Conservation (phyloP, 2,113 vertebrate species). For the Ia io region DNA sequence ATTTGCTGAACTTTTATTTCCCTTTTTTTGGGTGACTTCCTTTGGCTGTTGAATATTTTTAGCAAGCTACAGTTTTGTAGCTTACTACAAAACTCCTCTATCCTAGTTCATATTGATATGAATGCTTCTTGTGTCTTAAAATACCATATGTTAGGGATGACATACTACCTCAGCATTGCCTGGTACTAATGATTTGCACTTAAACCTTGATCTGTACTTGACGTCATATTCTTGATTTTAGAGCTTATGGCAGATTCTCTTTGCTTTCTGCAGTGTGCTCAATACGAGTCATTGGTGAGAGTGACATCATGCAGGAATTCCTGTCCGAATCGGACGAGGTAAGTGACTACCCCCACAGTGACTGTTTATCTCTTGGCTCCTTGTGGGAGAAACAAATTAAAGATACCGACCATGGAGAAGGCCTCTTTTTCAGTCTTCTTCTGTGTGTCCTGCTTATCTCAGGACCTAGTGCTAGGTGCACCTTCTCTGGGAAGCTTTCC, state of each 20-base stretch:
- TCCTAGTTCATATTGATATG: not conserved
- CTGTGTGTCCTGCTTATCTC: not conserved
- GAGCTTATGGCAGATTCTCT: conserved; percentile 10
- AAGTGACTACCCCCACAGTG: not conserved
- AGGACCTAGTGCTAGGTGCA: not conserved
- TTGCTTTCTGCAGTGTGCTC: conserved; percentile 89
- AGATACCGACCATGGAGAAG: not conserved
- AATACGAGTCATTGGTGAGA: conserved; percentile 95
- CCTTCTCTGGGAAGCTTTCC: conserved; percentile 2
- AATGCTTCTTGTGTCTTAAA: conserved; percentile 8
- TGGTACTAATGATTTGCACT: not conserved
- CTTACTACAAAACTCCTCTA: too few relatives aligned
- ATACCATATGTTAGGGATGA: not conserved
- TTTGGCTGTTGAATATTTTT: conserved; percentile 41
- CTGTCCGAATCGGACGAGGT: conserved; percentile 98
- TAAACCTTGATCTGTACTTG: not conserved
- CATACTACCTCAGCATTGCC: not conserved
- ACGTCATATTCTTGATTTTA: not conserved
- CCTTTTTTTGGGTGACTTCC: not conserved
- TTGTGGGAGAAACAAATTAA: not conserved
- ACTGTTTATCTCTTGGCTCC: not conserved
- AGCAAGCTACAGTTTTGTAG: not conserved
- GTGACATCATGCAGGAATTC: conserved; percentile 99
- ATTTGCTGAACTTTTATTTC: conserved; percentile 21
- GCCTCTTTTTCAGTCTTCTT: not conserved